Base-by-base conservation (phyloP, 2,888 invertebrate genomes). In the Polylopha cassiicola region DNA sequence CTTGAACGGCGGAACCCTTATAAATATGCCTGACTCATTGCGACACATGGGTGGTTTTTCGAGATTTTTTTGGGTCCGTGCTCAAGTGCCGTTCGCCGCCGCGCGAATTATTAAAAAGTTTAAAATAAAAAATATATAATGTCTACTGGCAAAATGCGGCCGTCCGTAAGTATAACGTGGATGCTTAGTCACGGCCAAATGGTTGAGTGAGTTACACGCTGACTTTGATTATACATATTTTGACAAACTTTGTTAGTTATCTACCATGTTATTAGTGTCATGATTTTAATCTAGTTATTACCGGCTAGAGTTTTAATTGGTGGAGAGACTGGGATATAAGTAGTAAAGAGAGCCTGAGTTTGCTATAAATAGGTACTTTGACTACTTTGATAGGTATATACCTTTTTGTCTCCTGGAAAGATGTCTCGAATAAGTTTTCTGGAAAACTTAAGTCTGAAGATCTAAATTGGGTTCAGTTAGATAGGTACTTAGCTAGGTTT, bases 41-140 rank as follows among this genome's bases (percentile, higher is more conserved):
- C 67, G 69, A 67, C 77, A 79, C 81, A 75, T 75, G 82, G 77
- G 57, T 68, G 65, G 65, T 69, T 73, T 76, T 79, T 73, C 63
- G 67, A 71, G 70, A 69, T 74, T 80, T 82, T 64, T 81, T 81
- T 71, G 73, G 76, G 78, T 72, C 66, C 81, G 77, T 77, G 76
- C 74, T 82, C 72, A 55, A 81, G 82, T 73, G 80, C 73, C 72
- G 72, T 61, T 61, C 32, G 50, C 48, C 37, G 67, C 61, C 73
- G 79, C 73, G 81, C 73, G 73, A 82, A 80, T 77, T 81, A 79
- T 76, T 77, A 76, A 78, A 77, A 78, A 73, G 73, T 69, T 77
- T 69, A 73, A 76, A 74, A 74, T 64, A 61, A 72, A 71, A 73
- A 65, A 65, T 63, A n/a, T n/a, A 71, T 65, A 60, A 59, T 54